Percentiles rank a stretch among this genome's conserved stretches.
Conservation (phyloP, 2,888 invertebrate genomes). For the Adelphocoris suturalis region DNA sequence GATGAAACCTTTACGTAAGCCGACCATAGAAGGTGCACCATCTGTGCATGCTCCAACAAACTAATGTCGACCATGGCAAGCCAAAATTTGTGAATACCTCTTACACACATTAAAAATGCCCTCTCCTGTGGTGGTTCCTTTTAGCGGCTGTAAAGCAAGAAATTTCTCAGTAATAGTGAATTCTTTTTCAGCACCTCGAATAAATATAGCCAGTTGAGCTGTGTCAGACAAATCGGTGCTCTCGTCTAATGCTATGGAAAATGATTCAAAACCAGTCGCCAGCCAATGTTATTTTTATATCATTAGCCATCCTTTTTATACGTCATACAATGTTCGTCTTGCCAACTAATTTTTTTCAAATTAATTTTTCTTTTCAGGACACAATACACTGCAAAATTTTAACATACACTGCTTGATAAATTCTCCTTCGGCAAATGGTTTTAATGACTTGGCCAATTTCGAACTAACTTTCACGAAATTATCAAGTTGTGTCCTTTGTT, state of each 20-base stretch:
- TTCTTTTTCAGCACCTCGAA: conserved; percentile 72
- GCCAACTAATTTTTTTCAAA: conserved; percentile 61
- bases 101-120: background rate
- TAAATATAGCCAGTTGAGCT: conserved; percentile 73
- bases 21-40: no score
- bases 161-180: conserved; percentile 44
- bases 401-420: conserved; percentile 64
- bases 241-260: conserved; percentile 65
- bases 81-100: conserved; percentile 4
- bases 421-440: conserved; percentile 67
- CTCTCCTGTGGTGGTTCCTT: conserved; percentile 14
- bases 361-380: conserved; percentile 67
- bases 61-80: conserved; percentile 29
- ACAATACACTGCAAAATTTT: conserved; percentile 43
- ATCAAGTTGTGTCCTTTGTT: conserved; percentile 49
- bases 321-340: conserved; percentile 48
- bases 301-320: conserved; percentile 61
- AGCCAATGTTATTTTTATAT: conserved; percentile 56
- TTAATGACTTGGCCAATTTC: conserved; percentile 55
- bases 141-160: conserved; percentile 5
- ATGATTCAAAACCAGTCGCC: conserved; percentile 43
- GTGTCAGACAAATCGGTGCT: conserved; percentile 68
- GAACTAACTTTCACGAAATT: conserved; percentile 60
- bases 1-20: no score
- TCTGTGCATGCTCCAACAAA: conserved; percentile 61